Conservation (phyloP, 2,888 invertebrate genomes). For the Allacma fusca region DNA sequence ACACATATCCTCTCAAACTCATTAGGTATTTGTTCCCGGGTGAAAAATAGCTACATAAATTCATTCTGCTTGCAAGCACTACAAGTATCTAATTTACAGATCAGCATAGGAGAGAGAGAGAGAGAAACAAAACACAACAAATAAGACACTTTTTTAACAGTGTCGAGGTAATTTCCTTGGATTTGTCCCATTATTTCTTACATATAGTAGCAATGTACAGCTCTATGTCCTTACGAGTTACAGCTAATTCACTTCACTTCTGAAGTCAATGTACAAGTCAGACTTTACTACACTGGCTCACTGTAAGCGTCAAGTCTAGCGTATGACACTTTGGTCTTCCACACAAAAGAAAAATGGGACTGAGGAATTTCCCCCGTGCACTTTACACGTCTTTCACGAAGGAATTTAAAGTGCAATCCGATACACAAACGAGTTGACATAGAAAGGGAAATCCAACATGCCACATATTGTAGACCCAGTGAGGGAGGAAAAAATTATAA, state of each 20-base stretch:
- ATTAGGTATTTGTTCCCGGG: not conserved
- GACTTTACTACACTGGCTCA: too few species aligned
- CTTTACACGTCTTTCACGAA: slow-evolving; percentile 44
- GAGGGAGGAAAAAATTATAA: not conserved
- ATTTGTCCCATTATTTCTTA: slow-evolving; percentile 9
- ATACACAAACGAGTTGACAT: slow-evolving; percentile 50
- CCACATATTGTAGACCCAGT: too few species aligned
- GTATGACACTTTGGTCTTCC: slow-evolving; percentile 13
- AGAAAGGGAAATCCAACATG: slow-evolving; percentile 4
- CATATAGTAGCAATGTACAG: not conserved
- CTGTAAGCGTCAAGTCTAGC: too few species aligned
- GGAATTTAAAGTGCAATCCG: slow-evolving; percentile 50
- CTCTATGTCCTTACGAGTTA: too few species aligned
- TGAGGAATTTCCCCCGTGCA: slow-evolving; percentile 37
- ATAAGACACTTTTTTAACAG: not conserved
- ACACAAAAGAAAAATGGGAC: slow-evolving; percentile 50
- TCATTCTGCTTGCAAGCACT: not conserved
- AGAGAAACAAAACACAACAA: not conserved
- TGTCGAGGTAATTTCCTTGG: slow-evolving; percentile 6
- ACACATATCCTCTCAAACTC: not conserved
- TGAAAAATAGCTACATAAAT: not conserved
- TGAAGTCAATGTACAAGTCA: too few species aligned
- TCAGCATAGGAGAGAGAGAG: too few species aligned
- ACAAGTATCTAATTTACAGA: too few species aligned
- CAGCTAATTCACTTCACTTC: too few species aligned